Evolutionary conservation across 1,140 invertebrate genomes (phyloP), one percentile per base, ranked within the genome.

Genomic region (Chelonus insularis): DNA sequence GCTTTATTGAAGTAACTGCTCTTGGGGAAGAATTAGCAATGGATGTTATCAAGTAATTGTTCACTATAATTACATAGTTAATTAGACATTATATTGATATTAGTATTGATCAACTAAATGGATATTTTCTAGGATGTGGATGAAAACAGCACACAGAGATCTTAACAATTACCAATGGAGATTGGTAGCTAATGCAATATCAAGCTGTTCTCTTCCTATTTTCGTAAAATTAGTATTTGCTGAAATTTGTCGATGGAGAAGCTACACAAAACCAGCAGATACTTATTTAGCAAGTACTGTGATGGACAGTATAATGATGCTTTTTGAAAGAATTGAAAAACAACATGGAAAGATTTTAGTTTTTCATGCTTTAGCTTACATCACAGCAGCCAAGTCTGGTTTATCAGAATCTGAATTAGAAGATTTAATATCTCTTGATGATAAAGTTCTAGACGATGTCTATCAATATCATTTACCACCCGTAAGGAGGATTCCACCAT

Each of bases 391-490:
- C 0, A 92, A 94, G 72, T 95, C 92, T 60, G 95, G 95, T 1
- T 81, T 97, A 0, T 95, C 93, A 0, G 95, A 97, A 78, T 94
- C 93, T 0, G 95, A 98, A 75, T 79, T 97, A 0, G 95, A 97
- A 79, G 95, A 98, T 83, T 80, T 97, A 6, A 96, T 98, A 63
- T 97, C 95, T 0, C 72, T 98, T 47, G 95, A 97, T 70, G 95
- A 98, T 78, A 93, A 91, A 74, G 92, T 95, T 1, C 78, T 99
- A 41, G 97, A 99, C 72, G 97, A 99, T 72, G 96, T 99, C 0
- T 99, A 98, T 72, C 97, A 99, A 75, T 98, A 98, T 74, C 95
- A 98, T 84, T 85, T 98, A 72, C 96, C 96, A 1, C 96, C 96
- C 0, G 95, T 97, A 0, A 82, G 96, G 41, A 84, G 96, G 56